Percentiles rank a stretch among this genome's conserved stretches.
phyloP scores from a whole-genome alignment of 1,140 invertebrate genomes.

The Drosophila tsacasi region DNA sequence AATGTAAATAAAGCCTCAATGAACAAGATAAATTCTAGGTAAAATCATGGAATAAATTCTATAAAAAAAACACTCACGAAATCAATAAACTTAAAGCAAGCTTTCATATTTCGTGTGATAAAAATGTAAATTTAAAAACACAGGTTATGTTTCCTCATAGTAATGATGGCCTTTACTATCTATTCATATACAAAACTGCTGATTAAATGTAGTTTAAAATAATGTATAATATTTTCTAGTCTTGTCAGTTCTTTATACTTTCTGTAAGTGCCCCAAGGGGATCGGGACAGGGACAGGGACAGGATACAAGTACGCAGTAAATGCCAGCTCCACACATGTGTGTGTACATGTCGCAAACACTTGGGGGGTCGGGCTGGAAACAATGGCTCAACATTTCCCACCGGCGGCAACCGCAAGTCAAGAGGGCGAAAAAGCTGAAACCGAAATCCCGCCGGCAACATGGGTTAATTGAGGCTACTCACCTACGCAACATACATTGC shows the following conservation, averaged over 20 bases:
- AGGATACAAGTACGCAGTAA: conserved; percentile 3
- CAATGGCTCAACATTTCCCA: conserved; percentile 41
- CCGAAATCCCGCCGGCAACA: conserved; percentile 1
- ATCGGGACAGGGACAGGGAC: not conserved
- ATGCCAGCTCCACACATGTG: conserved; percentile 13
- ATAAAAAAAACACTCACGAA: not conserved
- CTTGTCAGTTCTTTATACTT: not conserved
- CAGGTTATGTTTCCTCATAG: too few species aligned
- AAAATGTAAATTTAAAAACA: not conserved
- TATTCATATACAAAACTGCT: not conserved
- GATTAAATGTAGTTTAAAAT: not conserved
- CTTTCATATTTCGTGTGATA: not conserved
- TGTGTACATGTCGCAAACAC: conserved; percentile 17
- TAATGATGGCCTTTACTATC: not conserved
- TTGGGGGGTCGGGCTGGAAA: conserved; percentile 18
- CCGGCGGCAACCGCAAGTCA: conserved; percentile 42
- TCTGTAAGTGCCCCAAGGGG: not conserved
- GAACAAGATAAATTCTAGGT: not conserved
- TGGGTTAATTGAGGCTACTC: conserved; percentile 53
- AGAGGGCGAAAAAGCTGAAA: conserved; percentile 29
- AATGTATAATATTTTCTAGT: not conserved
- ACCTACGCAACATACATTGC: conserved; percentile 47
- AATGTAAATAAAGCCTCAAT: conserved; percentile 1
- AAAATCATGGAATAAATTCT: not conserved
- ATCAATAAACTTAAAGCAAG: conserved; percentile 5